phyloP scores from a whole-genome alignment of 2,797 vertebrate species.

The Apodemus agrarius region DNA sequence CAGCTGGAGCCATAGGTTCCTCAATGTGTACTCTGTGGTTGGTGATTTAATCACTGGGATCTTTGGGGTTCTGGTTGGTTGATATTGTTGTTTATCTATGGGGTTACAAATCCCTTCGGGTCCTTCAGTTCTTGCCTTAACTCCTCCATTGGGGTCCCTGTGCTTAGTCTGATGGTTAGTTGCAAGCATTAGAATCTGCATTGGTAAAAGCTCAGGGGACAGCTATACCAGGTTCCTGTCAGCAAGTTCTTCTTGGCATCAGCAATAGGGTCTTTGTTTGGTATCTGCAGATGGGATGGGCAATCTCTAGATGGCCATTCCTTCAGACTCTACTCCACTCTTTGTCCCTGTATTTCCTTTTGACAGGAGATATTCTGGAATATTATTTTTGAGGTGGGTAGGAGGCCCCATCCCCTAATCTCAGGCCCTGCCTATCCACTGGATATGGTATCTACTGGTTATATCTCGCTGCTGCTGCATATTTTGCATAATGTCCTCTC shows the following conservation, averaged over 20 bases:
- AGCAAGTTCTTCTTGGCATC: neutral
- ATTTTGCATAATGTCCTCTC: neutral
- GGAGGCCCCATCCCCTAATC: too few relatives aligned
- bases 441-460: neutral
- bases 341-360: neutral
- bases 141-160: too few relatives aligned
- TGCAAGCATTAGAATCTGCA: neutral
- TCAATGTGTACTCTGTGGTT: too few relatives aligned
- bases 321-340: neutral
- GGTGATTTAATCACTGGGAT: too few relatives aligned
- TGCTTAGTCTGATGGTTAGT: too few relatives aligned
- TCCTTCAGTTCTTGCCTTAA: too few relatives aligned
- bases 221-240: neutral
- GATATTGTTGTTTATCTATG: too few relatives aligned
- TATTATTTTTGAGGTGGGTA: neutral
- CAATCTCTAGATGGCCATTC: neutral
- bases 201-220: neutral
- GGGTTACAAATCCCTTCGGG: too few relatives aligned
- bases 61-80: too few relatives aligned
- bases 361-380: neutral
- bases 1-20: too few relatives aligned
- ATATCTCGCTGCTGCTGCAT: accelerated
- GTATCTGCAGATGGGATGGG: neutral
- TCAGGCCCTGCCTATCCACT: too few relatives aligned
- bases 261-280: neutral